Base-by-base conservation (phyloP, 1,140 invertebrate genomes). In the Drosophila pandora region DNA sequence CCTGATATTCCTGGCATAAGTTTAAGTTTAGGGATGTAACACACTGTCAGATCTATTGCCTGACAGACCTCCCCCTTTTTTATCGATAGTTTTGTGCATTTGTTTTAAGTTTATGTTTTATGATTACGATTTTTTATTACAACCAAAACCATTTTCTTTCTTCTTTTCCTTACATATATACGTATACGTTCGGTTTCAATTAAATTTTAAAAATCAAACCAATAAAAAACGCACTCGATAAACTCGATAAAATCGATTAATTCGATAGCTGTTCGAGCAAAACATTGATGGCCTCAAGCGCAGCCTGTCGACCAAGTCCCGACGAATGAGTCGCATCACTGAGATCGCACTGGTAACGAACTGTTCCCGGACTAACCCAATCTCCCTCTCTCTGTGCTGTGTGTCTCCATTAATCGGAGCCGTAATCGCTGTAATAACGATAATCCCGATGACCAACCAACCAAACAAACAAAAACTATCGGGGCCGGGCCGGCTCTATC, bases 281-380 rank as follows among this genome's bases (percentile, higher is more conserved):
- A 96, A 97, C 92, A 96, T 97, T 92, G 94, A 94, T 90, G 95
- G 95, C 90, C 93, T 96, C 90, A 96, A 96, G 93, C 94, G 94
- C 92, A 95, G 94, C 82, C 93, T 96, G 69, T 95, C 95, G 64
- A 93, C 93, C 87, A 94, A 94, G 92, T 95, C 95, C 92, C 93
- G 95, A 89, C 94, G 94, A 93, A 95, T 96, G 92, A 96, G 95
- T 93, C 94, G 95, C 92, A 96, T 97, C 93, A 95, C 95, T 91
- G 94, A 96, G 92, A 93, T 96, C 92, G 95, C 95, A 92, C 93
- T 95, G 95, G 95, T 95, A 95, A 95, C 92, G 83, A 92, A 82
- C 62, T 74, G 64, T 91, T 87, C 79, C 77, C 85, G 90, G 84
- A 78, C 81, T 81, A 87, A 88, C 73, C 69, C 28, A n/a, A 23